phyloP scores from a whole-genome alignment of 92 coral and sea anemone genomes.

The Porites divaricata region DNA sequence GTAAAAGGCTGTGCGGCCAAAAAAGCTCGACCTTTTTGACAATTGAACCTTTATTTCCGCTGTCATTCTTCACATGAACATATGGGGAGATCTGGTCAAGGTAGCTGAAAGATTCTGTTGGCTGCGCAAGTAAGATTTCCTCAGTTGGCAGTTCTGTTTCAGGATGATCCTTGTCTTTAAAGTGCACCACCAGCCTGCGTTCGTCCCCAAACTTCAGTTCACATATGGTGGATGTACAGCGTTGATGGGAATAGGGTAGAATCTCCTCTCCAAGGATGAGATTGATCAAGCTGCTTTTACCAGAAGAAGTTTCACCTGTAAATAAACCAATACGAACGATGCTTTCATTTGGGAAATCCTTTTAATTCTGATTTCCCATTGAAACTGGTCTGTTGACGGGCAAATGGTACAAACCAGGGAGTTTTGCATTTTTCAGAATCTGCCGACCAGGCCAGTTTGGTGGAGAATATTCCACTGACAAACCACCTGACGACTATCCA shows the following conservation, averaged over 20 bases:
- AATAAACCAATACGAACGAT: neutral
- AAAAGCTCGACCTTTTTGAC: slow-evolving; percentile 37
- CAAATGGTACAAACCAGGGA: too few relatives aligned
- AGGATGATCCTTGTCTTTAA: slow-evolving; percentile 2
- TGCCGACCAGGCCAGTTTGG: too few relatives aligned
- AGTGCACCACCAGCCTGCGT: slow-evolving; percentile 16
- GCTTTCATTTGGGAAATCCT: too few relatives aligned
- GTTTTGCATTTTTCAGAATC: too few relatives aligned
- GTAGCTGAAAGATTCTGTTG: slow-evolving; percentile 6
- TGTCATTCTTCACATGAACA: slow-evolving; percentile 4
- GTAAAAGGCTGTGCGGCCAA: slow-evolving; percentile 34
- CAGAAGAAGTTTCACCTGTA: slow-evolving; percentile 39
- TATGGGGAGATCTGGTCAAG: slow-evolving; percentile 20
- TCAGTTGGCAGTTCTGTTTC: neutral
- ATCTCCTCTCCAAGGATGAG: slow-evolving; percentile 49
- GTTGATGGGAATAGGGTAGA: slow-evolving; percentile 20
- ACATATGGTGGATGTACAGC: slow-evolving; percentile 40
- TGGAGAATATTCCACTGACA: too few relatives aligned
- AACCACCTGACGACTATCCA: too few relatives aligned
- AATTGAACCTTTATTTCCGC: neutral
- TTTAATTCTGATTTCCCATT: too few relatives aligned
- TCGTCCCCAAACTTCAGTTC: slow-evolving; percentile 40
- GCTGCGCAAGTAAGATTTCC: neutral
- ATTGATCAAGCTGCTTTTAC: slow-evolving; percentile 47
- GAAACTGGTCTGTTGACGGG: too few relatives aligned